These are phyloP conservation scores for Sarcoramphus papa DNA, from an alignment of 2,797 vertebrate genomes.

Conservation along the genomic window DNA sequence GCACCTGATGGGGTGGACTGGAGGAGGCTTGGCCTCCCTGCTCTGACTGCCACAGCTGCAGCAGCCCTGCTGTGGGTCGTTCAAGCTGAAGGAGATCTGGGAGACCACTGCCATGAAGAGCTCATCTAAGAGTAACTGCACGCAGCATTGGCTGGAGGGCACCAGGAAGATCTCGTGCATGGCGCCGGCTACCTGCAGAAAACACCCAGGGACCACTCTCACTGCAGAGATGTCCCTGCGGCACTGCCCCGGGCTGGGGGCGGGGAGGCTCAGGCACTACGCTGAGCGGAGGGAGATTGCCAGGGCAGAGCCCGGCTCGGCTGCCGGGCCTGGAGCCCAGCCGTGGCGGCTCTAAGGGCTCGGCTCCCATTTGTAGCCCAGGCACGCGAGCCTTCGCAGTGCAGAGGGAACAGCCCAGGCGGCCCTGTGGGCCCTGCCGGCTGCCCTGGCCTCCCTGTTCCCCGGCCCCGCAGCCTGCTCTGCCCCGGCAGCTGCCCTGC, in stretches of 20 bases:
- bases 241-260: background rate
- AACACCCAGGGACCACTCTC: background rate
- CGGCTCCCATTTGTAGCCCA: background rate
- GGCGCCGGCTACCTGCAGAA: background rate
- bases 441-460: background rate
- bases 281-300: background rate
- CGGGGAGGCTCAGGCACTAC: background rate
- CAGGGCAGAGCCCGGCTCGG: background rate
- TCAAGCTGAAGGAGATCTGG: background rate
- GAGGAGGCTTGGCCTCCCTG: background rate
- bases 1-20: background rate
- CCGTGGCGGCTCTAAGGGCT: no score
- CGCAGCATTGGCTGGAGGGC: background rate
- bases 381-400: background rate
- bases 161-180: background rate
- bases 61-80: no score
- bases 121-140: fast-evolving
- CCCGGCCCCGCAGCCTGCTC: background rate
- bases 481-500: background rate
- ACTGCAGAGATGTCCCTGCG: background rate
- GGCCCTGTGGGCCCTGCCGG: background rate
- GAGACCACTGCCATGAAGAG: background rate
- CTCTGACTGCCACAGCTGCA: fast-evolving
- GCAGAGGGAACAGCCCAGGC: background rate
- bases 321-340: background rate